phyloP scores from a whole-genome alignment of 2,113 vertebrate species.

The Ophiodon elongatus region DNA sequence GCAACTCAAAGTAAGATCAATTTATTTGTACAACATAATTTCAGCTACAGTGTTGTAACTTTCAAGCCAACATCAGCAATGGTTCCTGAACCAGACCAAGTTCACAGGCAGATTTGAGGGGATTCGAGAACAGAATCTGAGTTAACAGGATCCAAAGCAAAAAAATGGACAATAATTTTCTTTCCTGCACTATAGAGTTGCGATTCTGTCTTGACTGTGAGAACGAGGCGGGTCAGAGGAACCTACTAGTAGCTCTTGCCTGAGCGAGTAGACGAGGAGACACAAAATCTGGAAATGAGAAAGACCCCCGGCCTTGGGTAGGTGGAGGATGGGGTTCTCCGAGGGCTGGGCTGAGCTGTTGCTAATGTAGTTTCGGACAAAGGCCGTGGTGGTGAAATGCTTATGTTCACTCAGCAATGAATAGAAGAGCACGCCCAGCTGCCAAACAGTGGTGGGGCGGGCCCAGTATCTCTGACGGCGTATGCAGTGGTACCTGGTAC shows the following conservation, averaged over 20 bases:
- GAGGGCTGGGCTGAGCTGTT: neutral
- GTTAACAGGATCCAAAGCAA: too few relatives aligned
- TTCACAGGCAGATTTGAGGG: too few relatives aligned
- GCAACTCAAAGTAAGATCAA: neutral
- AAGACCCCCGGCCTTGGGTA: neutral
- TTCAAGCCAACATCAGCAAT: too few relatives aligned
- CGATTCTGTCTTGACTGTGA: neutral
- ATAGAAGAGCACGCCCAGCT: neutral
- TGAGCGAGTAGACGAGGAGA: too few relatives aligned
- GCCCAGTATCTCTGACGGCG: neutral
- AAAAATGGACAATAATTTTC: too few relatives aligned
- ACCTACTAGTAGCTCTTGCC: neutral
- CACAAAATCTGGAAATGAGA: too few relatives aligned
- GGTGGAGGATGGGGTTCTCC: neutral
- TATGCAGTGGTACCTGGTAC: neutral
- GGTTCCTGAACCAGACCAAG: too few relatives aligned
- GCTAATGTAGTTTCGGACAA: neutral
- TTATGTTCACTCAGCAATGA: neutral
- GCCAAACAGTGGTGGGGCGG: constrained; percentile 23
- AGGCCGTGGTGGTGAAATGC: neutral
- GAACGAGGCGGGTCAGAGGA: neutral
- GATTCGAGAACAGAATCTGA: too few relatives aligned
- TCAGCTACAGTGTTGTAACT: neutral
- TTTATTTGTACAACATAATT: neutral
- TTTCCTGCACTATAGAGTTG: too few relatives aligned